Conservation (phyloP, 2,113 vertebrate species). For the Calidris pygmaea region DNA sequence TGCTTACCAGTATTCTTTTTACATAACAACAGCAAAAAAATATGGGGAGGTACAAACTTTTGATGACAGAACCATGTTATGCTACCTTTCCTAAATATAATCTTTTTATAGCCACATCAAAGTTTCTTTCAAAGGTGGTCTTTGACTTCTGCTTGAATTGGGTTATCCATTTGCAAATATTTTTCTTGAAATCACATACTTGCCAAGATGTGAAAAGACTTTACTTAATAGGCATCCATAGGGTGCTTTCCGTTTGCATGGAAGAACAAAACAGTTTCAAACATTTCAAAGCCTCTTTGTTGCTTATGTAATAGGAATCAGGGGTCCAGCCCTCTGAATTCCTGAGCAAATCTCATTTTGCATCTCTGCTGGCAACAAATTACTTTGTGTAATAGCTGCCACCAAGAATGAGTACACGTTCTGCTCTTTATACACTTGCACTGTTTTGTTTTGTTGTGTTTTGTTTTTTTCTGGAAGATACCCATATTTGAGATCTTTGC, state of each 20-base stretch:
- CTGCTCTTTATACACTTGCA: background rate
- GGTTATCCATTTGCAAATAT: slow-evolving; percentile 63
- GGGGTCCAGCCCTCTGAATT: slow-evolving; percentile 36
- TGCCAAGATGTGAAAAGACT: slow-evolving; percentile 30
- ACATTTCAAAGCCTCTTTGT: slow-evolving; percentile 49
- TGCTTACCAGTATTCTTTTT: background rate
- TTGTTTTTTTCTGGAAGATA: background rate
- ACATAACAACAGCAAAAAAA: background rate
- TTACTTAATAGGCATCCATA: slow-evolving; percentile 41
- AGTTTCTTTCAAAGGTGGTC: slow-evolving; percentile 52
- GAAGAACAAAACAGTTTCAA: slow-evolving; percentile 38
- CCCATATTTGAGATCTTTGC: background rate
- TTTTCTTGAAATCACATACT: slow-evolving; percentile 63
- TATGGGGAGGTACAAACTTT: background rate
- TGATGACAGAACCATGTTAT: background rate
- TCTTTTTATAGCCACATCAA: slow-evolving; percentile 10
- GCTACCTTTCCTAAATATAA: background rate
- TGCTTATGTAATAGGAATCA: slow-evolving; percentile 19
- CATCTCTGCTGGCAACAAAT: slow-evolving; percentile 39
- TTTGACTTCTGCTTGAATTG: slow-evolving; percentile 42
- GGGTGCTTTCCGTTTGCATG: slow-evolving; percentile 49
- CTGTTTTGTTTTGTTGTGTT: background rate
- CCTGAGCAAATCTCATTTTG: slow-evolving; percentile 5
- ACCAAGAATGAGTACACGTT: background rate
- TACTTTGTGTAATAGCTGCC: background rate